Evolutionary conservation across 2,797 vertebrate genomes (phyloP), one percentile per base, ranked within the genome.

Genomic region (Gouania willdenowi): DNA sequence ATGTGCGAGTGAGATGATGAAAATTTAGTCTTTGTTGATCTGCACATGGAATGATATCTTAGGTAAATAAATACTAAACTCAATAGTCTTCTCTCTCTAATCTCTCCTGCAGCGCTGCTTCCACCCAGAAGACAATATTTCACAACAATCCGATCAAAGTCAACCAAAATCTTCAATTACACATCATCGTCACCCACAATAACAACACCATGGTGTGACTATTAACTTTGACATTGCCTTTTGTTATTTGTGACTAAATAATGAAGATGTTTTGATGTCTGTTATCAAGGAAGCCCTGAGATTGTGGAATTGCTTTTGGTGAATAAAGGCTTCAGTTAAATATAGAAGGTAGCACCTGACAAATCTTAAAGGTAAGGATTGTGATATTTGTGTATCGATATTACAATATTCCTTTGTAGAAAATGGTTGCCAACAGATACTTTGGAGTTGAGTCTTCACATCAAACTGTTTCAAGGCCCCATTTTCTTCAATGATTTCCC

Each of bases 71-170:
- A 61, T 27, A 11, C 4, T 22, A 8, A 32, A 17, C 33, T 26
- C 3, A 39, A 20, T n/a, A n/a, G n/a, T 32, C 10, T 38, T 25
- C 6, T 4, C 8, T 3, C 22, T 32, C 12, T 38, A 13, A 25
- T 33, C 12, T 22, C 1, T 4, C 6, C 21, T 6, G 18, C 18
- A 9, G 46, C 51, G 58, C n/a, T 1, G 16, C 33, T 46, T 35
- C n/a, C n/a, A n/a, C n/a, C n/a, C 57, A 39, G 61, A 67, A 50
- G 52, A 31, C 8, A 5, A 32, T 20, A 6, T n/a, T 58, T 48
- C n/a, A 27, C 2, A 20, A 23, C 8, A 17, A 14, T 20, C 11
- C n/a, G 34, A 58, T 25, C 26, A 39, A 39, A 56, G n/a, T 21
- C 29, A 66, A 19, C 26, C 35, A 32, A 49, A 39, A 19, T 5